These are phyloP conservation scores for Sterrhoptilus dennistouni DNA, from an alignment of 2,113 vertebrate genomes.

Conservation along the genomic window DNA sequence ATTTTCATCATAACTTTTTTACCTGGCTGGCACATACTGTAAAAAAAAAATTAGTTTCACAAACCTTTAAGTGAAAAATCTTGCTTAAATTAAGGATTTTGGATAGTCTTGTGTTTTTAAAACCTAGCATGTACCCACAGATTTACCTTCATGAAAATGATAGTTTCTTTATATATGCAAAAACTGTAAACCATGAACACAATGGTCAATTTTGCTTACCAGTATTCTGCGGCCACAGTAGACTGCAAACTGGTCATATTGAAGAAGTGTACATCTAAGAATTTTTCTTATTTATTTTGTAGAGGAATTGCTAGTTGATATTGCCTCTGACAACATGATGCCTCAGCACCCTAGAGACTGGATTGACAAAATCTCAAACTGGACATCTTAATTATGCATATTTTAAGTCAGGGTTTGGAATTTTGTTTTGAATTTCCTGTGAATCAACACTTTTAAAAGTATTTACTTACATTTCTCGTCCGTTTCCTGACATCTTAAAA, in stretches of 20 bases:
- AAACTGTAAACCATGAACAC: not conserved
- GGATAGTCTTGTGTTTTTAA: not conserved
- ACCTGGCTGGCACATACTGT: rapidly evolving
- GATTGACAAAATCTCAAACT: not conserved
- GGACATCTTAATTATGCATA: not conserved
- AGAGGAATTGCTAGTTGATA: not conserved
- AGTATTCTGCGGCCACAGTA: not conserved
- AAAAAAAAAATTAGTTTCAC: not conserved
- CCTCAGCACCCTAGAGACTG: not conserved
- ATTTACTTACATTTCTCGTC: constrained; percentile 86
- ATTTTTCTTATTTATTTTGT: not conserved
- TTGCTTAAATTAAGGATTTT: not conserved
- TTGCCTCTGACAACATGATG: not conserved
- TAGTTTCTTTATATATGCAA: not conserved
- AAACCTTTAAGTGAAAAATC: not conserved
- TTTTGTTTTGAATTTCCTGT: not conserved
- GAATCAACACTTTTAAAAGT: not conserved
- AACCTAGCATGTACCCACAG: not conserved
- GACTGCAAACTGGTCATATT: rapidly evolving
- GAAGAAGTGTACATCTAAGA: not conserved
- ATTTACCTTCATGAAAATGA: not conserved
- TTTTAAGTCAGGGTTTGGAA: not conserved
- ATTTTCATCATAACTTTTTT: not conserved
- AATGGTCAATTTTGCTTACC: not conserved
- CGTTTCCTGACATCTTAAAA: constrained; percentile 94